These are phyloP conservation scores for Galeruca laticollis DNA, from an alignment of 2,888 invertebrate species.

Conservation along the genomic window DNA sequence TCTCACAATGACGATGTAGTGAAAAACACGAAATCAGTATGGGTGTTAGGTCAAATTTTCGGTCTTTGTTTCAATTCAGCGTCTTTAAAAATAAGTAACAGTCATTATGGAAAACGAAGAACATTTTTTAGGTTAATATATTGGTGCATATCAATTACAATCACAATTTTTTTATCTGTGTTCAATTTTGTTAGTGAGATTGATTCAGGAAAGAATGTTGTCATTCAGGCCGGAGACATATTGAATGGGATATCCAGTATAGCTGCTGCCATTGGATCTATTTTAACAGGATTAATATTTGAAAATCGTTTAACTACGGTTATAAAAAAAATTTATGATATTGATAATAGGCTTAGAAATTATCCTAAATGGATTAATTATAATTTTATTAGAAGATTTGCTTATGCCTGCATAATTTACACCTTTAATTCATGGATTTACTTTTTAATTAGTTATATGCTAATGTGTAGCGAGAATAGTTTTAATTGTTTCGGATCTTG, in stretches of 20 bases:
- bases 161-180: slow-evolving; percentile 35
- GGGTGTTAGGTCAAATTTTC: slow-evolving; percentile 44
- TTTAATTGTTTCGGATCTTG: slow-evolving; percentile 41
- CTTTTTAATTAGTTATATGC: slow-evolving; percentile 39
- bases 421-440: slow-evolving; percentile 35
- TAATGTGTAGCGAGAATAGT: slow-evolving; percentile 25
- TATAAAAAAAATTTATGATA: slow-evolving; percentile 32
- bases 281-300: slow-evolving; percentile 38
- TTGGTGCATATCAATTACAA: slow-evolving; percentile 19
- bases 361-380: slow-evolving; percentile 41
- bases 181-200: slow-evolving; percentile 32
- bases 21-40: slow-evolving; percentile 31
- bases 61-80: slow-evolving; percentile 40
- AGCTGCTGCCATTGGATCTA: slow-evolving; percentile 37
- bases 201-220: slow-evolving; percentile 34
- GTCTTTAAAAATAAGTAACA: slow-evolving; percentile 19
- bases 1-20: slow-evolving; percentile 31
- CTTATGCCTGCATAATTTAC: slow-evolving; percentile 26
- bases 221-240: slow-evolving; percentile 45
- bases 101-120: neutral
- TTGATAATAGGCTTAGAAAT: slow-evolving; percentile 39
- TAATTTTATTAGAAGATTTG: slow-evolving; percentile 33
- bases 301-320: slow-evolving; percentile 36
- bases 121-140: slow-evolving; percentile 16
- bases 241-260: slow-evolving; percentile 40